These are phyloP conservation scores for Pterocles gutturalis DNA, from an alignment of 2,113 vertebrate genomes.

Conservation along the genomic window DNA sequence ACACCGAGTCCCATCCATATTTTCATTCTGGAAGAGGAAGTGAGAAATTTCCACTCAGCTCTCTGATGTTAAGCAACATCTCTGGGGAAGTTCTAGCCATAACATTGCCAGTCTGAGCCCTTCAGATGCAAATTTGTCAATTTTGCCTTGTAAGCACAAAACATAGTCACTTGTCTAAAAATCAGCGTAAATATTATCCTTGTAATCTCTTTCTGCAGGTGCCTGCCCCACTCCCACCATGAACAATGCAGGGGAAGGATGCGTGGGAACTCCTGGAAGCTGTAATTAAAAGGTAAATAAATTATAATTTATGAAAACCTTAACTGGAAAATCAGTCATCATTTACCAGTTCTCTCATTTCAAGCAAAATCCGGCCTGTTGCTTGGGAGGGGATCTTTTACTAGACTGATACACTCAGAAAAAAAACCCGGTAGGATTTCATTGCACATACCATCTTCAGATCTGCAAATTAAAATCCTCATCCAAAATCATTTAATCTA, in stretches of 20 bases:
- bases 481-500: not conserved
- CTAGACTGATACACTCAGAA: not conserved
- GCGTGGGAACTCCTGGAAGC: not conserved
- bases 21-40: conserved; percentile 25
- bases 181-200: not conserved
- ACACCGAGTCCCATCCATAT: not conserved
- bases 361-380: not conserved
- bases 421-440: not conserved
- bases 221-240: not conserved
- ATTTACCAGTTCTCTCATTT: not conserved
- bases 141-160: not conserved
- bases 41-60: conserved; percentile 22
- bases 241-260: not conserved
- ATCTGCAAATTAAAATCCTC: conserved; percentile 1
- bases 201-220: not conserved
- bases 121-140: not conserved
- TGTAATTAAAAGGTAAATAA: not conserved
- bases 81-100: not conserved
- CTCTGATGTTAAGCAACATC: not conserved
- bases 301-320: not conserved
- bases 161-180: not conserved
- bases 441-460: not conserved
- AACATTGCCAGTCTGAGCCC: not conserved
- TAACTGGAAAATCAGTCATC: not conserved
- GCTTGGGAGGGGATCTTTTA: not conserved